A percentile compares a stretch with the other conserved stretches of the same genome.
phyloP scores from a whole-genome alignment of 2,113 vertebrate genomes.

The Lamprotornis superbus region DNA sequence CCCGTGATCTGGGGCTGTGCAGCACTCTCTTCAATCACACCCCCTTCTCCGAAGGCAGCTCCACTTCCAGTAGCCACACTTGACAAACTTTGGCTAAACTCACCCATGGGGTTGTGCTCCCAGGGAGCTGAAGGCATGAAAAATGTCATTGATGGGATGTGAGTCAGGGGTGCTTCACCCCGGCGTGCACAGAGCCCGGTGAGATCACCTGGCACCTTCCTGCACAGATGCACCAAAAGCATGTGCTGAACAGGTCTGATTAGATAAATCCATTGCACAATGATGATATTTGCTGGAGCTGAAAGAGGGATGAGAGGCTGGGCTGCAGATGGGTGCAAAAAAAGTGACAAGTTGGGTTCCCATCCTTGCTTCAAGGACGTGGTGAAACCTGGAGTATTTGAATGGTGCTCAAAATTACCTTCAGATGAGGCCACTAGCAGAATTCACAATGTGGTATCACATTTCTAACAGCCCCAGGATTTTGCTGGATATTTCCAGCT shows the following conservation, averaged over 20 bases:
- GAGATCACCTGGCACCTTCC: constrained; percentile 9
- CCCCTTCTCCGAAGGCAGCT: neutral
- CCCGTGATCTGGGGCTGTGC: neutral
- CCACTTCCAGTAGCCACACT: neutral
- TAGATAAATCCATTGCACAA: neutral
- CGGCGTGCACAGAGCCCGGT: neutral
- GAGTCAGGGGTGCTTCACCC: neutral
- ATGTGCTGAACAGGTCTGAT: neutral
- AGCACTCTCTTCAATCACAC: neutral
- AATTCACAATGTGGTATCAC: neutral
- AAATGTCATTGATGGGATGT: neutral
- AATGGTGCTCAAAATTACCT: neutral
- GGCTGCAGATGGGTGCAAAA: neutral
- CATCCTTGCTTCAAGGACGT: neutral
- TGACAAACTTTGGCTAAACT: neutral
- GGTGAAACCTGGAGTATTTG: neutral
- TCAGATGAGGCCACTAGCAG: neutral
- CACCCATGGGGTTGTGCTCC: neutral
- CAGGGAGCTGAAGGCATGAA: neutral
- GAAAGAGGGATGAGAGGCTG: neutral
- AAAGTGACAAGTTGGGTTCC: neutral
- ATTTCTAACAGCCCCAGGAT: neutral
- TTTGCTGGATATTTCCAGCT: neutral
- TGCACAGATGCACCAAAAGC: neutral
- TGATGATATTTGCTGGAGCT: neutral